Evolutionary conservation across 2,113 vertebrate species (phyloP).

Genomic region (Bostrychus sinensis): DNA sequence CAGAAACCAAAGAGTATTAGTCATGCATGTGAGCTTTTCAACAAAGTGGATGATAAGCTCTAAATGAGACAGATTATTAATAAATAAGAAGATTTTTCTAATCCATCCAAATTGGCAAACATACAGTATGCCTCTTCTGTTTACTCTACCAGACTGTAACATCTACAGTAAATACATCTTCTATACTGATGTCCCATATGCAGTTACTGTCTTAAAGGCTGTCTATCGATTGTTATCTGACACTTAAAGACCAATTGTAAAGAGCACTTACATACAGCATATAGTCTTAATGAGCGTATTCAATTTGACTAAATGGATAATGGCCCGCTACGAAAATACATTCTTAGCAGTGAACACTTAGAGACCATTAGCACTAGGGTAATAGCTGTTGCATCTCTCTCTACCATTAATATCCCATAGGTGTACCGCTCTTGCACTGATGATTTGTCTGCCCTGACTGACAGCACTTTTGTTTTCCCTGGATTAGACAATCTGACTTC

Average conservation of each 20-base stretch:
- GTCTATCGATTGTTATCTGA: constrained; percentile 69
- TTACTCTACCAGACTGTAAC: constrained; percentile 23
- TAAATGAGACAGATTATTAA: constrained; percentile 45
- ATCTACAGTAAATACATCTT: constrained; percentile 41
- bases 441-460: constrained; percentile 68
- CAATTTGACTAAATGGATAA: constrained; percentile 56
- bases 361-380: constrained; percentile 68
- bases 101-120: constrained; percentile 45
- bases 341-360: constrained; percentile 67
- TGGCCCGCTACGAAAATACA: constrained; percentile 45
- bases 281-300: constrained; percentile 49
- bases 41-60: constrained; percentile 25
- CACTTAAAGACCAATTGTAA: constrained; percentile 50
- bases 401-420: constrained; percentile 75
- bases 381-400: constrained; percentile 47
- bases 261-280: constrained; percentile 64
- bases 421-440: constrained; percentile 52
- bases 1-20: constrained; percentile 22
- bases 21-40: constrained; percentile 5
- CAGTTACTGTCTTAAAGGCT: constrained; percentile 32
- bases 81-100: constrained; percentile 55
- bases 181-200: constrained; percentile 20
- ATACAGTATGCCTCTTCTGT: constrained; percentile 30
- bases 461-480: constrained; percentile 80
- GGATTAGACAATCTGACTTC: constrained; percentile 84